A percentile compares a stretch with the other conserved stretches of the same genome.
These are phyloP conservation scores for Melangyna quadrimaculata DNA, from an alignment of 2,888 invertebrate genomes.

Conservation along the genomic window DNA sequence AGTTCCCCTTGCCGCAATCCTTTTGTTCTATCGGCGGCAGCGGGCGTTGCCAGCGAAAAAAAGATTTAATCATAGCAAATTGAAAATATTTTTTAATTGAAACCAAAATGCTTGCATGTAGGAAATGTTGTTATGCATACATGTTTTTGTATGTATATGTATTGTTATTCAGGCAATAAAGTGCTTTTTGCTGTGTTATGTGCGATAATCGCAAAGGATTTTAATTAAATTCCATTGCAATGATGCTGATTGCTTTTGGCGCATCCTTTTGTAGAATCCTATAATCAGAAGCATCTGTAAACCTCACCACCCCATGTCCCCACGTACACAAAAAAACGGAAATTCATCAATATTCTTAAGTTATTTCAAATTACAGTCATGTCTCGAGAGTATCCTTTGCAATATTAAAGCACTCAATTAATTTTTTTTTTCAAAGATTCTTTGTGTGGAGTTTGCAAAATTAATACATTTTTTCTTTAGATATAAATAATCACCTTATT, in stretches of 20 bases:
- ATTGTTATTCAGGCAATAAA: background rate
- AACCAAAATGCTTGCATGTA: constrained; percentile 48
- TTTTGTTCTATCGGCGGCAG: constrained; percentile 31
- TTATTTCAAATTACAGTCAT: background rate
- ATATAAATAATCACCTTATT: constrained; percentile 46
- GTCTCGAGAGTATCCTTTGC: background rate
- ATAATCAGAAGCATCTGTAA: background rate
- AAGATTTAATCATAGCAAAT: constrained; percentile 69
- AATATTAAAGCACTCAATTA: background rate
- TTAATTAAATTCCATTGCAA: constrained; percentile 70
- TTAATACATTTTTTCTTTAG: background rate
- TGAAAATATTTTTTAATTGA: constrained; percentile 69
- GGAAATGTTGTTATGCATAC: background rate
- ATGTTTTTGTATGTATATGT: background rate
- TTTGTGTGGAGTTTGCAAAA: background rate
- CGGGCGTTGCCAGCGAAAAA: background rate
- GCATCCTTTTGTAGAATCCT: constrained; percentile 44
- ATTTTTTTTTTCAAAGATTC: background rate
- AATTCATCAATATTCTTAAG: constrained; percentile 26
- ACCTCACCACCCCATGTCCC: background rate
- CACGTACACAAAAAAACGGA: background rate
- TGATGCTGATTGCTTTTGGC: constrained; percentile 56
- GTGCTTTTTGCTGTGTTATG: background rate
- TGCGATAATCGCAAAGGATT: constrained; percentile 67
- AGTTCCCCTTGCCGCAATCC: constrained; percentile 8